These are phyloP conservation scores for Rhagologus leucostigma DNA, from an alignment of 2,113 vertebrate species.

Conservation along the genomic window DNA sequence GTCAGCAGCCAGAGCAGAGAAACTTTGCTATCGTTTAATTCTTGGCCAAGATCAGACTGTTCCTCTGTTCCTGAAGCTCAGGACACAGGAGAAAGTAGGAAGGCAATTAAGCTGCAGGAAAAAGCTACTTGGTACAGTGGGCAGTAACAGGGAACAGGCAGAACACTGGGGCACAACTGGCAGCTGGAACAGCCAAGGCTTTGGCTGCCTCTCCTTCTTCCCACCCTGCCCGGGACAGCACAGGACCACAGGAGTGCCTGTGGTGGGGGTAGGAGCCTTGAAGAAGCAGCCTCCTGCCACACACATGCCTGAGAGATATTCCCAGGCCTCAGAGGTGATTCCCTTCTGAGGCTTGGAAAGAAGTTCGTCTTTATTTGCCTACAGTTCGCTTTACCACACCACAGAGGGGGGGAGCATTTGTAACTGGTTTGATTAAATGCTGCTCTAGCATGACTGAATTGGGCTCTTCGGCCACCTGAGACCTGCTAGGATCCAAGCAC, in stretches of 20 bases:
- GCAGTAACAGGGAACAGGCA: neutral
- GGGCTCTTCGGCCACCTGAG: neutral
- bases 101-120: neutral
- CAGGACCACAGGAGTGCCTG: rapidly evolving
- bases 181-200: neutral
- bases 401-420: neutral
- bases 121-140: rapidly evolving
- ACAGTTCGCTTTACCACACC: neutral
- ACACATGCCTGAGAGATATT: rapidly evolving
- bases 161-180: rapidly evolving
- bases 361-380: neutral
- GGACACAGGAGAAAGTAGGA: neutral
- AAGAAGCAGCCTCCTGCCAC: neutral
- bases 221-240: rapidly evolving
- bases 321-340: neutral
- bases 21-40: neutral
- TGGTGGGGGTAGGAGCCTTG: rapidly evolving
- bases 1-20: neutral
- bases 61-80: neutral
- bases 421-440: neutral
- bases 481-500: neutral
- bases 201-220: neutral
- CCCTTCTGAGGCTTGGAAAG: neutral
- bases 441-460: neutral
- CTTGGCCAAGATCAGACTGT: neutral